phyloP scores from a whole-genome alignment of 2,888 invertebrate species.

The Lithophane ornitopus region DNA sequence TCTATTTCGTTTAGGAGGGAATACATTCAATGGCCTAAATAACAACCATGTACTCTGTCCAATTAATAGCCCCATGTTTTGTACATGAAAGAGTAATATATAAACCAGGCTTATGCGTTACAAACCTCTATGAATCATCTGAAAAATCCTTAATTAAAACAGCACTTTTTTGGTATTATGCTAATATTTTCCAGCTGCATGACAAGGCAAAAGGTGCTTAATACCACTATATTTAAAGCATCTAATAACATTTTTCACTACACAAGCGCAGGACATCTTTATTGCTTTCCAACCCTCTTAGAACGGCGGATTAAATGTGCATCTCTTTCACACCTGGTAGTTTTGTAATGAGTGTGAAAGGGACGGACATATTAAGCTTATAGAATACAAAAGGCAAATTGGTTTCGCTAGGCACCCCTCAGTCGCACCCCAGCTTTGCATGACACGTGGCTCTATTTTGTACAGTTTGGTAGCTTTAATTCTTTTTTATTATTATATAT shows the following conservation, averaged over 20 bases:
- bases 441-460: slow-evolving; percentile 80
- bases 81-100: slow-evolving; percentile 28
- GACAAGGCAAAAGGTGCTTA: slow-evolving; percentile 55
- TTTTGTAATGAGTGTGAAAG: slow-evolving; percentile 66
- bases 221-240: slow-evolving; percentile 63
- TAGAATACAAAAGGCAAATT: slow-evolving; percentile 83
- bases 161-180: slow-evolving; percentile 55
- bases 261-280: slow-evolving; percentile 69
- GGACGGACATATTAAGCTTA: slow-evolving; percentile 73
- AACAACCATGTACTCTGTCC: slow-evolving; percentile 11
- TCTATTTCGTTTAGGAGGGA: background rate
- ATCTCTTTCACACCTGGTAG: slow-evolving; percentile 67
- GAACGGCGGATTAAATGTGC: slow-evolving; percentile 68
- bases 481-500: slow-evolving; percentile 54
- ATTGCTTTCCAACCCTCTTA: slow-evolving; percentile 73
- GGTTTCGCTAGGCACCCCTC: slow-evolving; percentile 81
- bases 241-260: slow-evolving; percentile 63
- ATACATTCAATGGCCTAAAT: slow-evolving; percentile 8
- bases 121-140: slow-evolving; percentile 48
- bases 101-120: slow-evolving; percentile 24
- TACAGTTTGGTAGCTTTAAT: slow-evolving; percentile 60
- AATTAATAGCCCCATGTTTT: slow-evolving; percentile 15
- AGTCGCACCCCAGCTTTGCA: slow-evolving; percentile 80
- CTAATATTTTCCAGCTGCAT: slow-evolving; percentile 47
- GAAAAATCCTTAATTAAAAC: slow-evolving; percentile 51